Evolutionary conservation across 1,140 invertebrate species (phyloP).

Genomic region (Caenorhabditis brenneri): DNA sequence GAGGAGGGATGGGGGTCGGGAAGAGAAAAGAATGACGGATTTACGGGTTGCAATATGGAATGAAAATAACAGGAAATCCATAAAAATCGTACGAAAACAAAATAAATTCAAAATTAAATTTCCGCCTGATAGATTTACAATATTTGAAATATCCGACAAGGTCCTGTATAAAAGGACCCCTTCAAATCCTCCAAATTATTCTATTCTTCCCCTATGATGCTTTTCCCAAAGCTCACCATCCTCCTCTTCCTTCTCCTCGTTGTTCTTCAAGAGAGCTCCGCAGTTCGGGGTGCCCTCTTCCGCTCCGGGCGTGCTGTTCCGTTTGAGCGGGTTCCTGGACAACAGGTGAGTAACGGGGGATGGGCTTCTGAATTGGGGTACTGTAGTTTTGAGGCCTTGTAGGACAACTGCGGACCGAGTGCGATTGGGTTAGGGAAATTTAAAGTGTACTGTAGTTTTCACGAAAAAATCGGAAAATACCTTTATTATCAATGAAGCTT

Average conservation of each 20-base stretch:
- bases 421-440: too few relatives aligned
- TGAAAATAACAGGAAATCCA: background rate
- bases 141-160: background rate
- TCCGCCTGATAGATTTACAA: slow-evolving; percentile 30
- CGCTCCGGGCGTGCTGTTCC: slow-evolving; percentile 47
- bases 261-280: background rate
- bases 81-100: background rate
- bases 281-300: slow-evolving; percentile 42
- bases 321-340: slow-evolving; percentile 24
- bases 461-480: too few relatives aligned
- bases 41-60: background rate
- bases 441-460: too few relatives aligned
- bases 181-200: background rate
- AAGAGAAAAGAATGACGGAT: background rate
- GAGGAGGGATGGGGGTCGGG: background rate
- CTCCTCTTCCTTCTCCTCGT: background rate
- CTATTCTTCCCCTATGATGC: background rate
- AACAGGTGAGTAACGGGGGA: background rate
- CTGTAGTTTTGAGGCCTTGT: too few relatives aligned
- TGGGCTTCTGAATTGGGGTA: too few relatives aligned
- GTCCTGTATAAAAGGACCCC: background rate
- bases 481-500: too few relatives aligned
- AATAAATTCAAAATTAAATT: background rate
- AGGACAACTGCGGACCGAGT: background rate
- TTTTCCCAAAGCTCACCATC: background rate